phyloP scores from a whole-genome alignment of 2,888 invertebrate species.

The Xanthia icteritia region DNA sequence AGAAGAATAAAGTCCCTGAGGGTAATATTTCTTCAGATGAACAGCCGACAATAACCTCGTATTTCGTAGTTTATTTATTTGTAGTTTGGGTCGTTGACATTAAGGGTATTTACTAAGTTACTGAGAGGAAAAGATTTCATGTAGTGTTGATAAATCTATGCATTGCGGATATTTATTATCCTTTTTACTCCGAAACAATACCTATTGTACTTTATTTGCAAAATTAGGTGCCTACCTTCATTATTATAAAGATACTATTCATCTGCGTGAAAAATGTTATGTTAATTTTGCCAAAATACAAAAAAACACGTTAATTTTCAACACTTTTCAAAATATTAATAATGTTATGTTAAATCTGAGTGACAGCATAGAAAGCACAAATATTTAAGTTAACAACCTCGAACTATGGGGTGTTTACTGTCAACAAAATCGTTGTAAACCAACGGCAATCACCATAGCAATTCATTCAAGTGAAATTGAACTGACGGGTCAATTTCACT shows the following conservation, averaged over 20 bases:
- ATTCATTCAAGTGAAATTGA: too few species aligned
- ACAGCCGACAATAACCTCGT: slow-evolving; percentile 15
- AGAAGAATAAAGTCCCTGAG: slow-evolving; percentile 17
- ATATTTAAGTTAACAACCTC: slow-evolving; percentile 1
- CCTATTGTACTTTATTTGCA: neutral
- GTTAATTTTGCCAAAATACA: neutral
- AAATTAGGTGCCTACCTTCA: neutral
- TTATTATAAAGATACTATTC: too few species aligned
- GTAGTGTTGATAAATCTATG: neutral
- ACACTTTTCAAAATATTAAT: neutral
- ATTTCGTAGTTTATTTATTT: slow-evolving; percentile 27
- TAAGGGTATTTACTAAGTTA: neutral
- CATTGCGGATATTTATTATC: neutral
- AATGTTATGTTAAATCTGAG: slow-evolving; percentile 7
- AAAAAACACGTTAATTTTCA: neutral
- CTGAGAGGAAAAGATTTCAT: neutral
- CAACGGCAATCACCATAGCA: slow-evolving; percentile 24
- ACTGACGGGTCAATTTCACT: slow-evolving; percentile 24
- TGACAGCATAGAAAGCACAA: neutral
- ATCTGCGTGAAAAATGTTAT: neutral
- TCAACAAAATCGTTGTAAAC: slow-evolving; percentile 26
- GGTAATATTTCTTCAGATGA: slow-evolving; percentile 41
- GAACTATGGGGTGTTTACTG: neutral
- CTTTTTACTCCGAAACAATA: neutral
- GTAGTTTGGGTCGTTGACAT: slow-evolving; percentile 6